phyloP scores from a whole-genome alignment of 2,888 invertebrate species.

The Isoperla grammatica region DNA sequence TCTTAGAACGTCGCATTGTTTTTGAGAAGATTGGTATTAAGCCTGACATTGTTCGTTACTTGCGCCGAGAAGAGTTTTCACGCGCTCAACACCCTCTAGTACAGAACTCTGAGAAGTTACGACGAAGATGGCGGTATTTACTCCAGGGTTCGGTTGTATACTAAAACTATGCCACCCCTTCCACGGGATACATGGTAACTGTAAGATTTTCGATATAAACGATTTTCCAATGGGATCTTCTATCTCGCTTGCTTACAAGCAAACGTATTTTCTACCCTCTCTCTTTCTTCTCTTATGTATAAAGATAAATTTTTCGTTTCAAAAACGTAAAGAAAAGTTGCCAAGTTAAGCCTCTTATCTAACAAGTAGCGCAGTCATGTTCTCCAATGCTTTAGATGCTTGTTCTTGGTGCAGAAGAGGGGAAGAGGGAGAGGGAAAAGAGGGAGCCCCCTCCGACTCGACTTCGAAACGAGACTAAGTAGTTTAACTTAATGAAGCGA shows the following conservation, averaged over 20 bases:
- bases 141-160: neutral
- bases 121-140: slow-evolving; percentile 9
- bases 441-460: too few species aligned
- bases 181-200: too few species aligned
- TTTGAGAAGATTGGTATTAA: too few species aligned
- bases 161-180: neutral
- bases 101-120: neutral
- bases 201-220: neutral
- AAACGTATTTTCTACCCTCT: slow-evolving; percentile 8
- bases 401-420: too few species aligned
- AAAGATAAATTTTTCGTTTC: neutral
- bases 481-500: too few species aligned
- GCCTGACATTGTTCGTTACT: too few species aligned
- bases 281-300: slow-evolving; percentile 8
- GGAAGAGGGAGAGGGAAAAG: too few species aligned
- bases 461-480: too few species aligned
- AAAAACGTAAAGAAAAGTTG: slow-evolving; percentile 19
- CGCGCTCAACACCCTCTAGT: neutral
- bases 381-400: neutral
- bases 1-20: too few species aligned
- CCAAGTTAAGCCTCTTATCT: slow-evolving; percentile 26
- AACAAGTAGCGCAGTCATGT: slow-evolving; percentile 18
- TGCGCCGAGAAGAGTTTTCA: neutral
- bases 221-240: too few species aligned
- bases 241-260: neutral